Percentiles rank a stretch among this genome's conserved stretches.
phyloP scores from a whole-genome alignment of 1,140 invertebrate genomes.

The Musca vetustissima region DNA sequence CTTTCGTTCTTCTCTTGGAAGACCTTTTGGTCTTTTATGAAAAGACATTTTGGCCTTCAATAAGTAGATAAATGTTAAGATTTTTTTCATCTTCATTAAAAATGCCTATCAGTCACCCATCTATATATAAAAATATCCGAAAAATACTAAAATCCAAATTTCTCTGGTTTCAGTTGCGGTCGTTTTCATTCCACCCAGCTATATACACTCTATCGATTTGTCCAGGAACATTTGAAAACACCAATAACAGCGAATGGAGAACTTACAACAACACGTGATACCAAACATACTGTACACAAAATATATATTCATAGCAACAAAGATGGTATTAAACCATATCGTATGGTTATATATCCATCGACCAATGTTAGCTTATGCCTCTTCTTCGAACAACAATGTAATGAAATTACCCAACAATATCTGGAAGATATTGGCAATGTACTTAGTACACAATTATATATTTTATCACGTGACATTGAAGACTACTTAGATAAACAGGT shows the following conservation, averaged over 20 bases:
- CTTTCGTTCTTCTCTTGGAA: too few species aligned
- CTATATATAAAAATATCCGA: too few species aligned
- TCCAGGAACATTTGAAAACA: conserved; percentile 29
- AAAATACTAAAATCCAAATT: not conserved
- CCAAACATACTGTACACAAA: not conserved
- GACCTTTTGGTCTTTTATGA: too few species aligned
- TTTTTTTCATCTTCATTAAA: too few species aligned
- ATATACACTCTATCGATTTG: conserved; percentile 42
- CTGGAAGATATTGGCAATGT: conserved; percentile 64
- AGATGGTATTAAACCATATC: conserved; percentile 62
- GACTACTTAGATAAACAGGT: conserved; percentile 34
- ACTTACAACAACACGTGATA: not conserved
- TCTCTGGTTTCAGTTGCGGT: conserved; percentile 33
- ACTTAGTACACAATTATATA: conserved; percentile 61
- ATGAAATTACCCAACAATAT: conserved; percentile 67
- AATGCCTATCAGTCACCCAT: too few species aligned
- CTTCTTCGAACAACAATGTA: conserved; percentile 56
- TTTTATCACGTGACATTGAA: conserved; percentile 66
- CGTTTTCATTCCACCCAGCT: conserved; percentile 43
- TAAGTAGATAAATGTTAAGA: too few species aligned
- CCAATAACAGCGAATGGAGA: conserved; percentile 25
- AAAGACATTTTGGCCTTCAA: too few species aligned
- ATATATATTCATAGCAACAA: conserved; percentile 45
- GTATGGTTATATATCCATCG: conserved; percentile 76
- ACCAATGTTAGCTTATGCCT: conserved; percentile 79